Percentiles rank a stretch among this genome's conserved stretches.
These are phyloP conservation scores for Microctonus brassicae DNA, from an alignment of 2,888 invertebrate species.

Conservation along the genomic window DNA sequence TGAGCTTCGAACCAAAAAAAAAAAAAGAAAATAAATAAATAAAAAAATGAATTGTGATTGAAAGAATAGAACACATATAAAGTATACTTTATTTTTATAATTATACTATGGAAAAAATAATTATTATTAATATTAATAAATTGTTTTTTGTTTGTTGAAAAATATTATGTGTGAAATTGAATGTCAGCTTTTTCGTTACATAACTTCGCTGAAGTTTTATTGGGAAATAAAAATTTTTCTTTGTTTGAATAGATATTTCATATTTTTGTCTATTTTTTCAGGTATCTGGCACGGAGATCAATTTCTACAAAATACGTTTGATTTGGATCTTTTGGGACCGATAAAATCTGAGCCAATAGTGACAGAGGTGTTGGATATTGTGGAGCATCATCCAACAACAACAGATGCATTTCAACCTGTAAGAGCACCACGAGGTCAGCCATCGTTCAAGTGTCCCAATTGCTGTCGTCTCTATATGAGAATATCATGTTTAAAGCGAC, in stretches of 20 bases:
- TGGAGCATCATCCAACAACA: slow-evolving; percentile 9
- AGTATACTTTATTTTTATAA: not conserved
- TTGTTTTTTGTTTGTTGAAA: not conserved
- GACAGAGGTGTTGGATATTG: slow-evolving; percentile 24
- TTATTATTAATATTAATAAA: not conserved
- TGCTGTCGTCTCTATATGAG: slow-evolving; percentile 69
- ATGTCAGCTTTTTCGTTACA: not conserved
- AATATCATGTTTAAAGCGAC: slow-evolving; percentile 60
- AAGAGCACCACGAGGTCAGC: slow-evolving; percentile 53
- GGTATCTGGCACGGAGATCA: slow-evolving; percentile 51
- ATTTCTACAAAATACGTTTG: not conserved
- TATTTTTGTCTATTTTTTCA: slow-evolving; percentile 51
- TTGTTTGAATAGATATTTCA: slow-evolving; percentile 24
- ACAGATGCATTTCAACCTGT: slow-evolving; percentile 49
- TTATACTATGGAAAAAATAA: not conserved
- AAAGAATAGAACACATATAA: not conserved
- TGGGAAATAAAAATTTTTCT: not conserved
- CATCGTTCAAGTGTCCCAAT: slow-evolving; percentile 74
- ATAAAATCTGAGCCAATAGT: slow-evolving; percentile 6
- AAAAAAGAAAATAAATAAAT: not conserved
- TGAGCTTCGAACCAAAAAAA: slow-evolving; percentile 7
- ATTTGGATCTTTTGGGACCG: not conserved
- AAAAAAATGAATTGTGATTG: slow-evolving; percentile 7
- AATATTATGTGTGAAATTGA: not conserved
- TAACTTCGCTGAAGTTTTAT: not conserved